Percentiles rank a stretch among this genome's conserved stretches.
Evolutionary conservation across 2,888 invertebrate species (phyloP).

Genomic region (Siphlonurus alternatus): DNA sequence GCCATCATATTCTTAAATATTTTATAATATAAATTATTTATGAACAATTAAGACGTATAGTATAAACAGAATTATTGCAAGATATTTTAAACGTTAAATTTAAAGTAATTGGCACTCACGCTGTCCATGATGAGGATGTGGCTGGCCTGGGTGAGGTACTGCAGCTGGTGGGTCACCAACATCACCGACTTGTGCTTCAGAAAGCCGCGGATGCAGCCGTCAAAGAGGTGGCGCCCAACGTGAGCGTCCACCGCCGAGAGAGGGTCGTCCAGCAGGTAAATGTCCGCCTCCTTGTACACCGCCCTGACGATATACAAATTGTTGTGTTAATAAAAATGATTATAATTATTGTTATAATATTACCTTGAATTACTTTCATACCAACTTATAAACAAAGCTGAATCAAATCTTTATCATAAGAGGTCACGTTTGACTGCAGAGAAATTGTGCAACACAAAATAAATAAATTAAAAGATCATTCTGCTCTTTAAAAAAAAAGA

Average conservation of each 20-base stretch:
- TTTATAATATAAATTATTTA: neutral
- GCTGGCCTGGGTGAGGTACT: constrained; percentile 53
- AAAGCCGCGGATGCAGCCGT: constrained; percentile 51
- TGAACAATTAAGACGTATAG: neutral
- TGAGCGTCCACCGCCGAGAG: constrained; percentile 85
- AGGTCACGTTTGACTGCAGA: too few relatives aligned
- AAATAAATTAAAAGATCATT: too few relatives aligned
- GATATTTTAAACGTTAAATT: too few relatives aligned
- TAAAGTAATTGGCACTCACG: too few relatives aligned
- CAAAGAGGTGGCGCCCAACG: constrained; percentile 77
- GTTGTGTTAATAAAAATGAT: neutral
- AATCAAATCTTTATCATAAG: neutral
- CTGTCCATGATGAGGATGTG: constrained; percentile 33
- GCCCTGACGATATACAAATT: constrained; percentile 35
- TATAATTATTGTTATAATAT: too few relatives aligned
- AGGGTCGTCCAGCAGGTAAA: constrained; percentile 82
- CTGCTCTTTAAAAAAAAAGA: too few relatives aligned
- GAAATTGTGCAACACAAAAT: too few relatives aligned
- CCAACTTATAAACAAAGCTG: neutral
- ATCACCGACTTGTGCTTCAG: constrained; percentile 52
- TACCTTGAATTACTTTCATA: neutral
- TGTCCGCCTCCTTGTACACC: constrained; percentile 61
- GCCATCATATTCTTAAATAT: neutral
- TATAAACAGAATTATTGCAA: too few relatives aligned
- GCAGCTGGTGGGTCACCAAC: constrained; percentile 70